phyloP scores from a whole-genome alignment of 1,140 invertebrate species.

The Metopolophium dirhodum region DNA sequence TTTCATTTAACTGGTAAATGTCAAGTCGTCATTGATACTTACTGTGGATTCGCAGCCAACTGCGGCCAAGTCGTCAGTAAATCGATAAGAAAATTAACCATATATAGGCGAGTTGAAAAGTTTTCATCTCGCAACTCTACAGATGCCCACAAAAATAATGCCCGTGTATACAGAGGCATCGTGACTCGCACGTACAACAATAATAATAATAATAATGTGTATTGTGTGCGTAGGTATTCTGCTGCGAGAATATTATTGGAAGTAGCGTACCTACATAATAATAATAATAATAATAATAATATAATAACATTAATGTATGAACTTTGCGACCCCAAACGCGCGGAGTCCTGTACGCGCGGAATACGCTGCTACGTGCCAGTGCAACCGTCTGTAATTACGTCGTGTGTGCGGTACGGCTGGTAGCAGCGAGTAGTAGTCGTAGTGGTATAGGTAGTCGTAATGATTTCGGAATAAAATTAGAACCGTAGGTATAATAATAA shows the following conservation, averaged over 20 bases:
- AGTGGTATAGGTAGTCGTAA: not conserved
- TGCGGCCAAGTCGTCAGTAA: too few relatives aligned
- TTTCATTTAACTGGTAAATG: too few relatives aligned
- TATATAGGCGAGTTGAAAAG: too few relatives aligned
- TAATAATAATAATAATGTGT: not conserved
- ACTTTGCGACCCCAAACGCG: conserved; percentile 33
- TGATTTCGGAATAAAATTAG: conserved; percentile 34
- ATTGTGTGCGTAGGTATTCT: not conserved
- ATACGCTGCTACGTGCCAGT: not conserved
- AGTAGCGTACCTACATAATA: not conserved
- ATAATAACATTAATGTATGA: conserved; percentile 16
- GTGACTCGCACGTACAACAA: not conserved
- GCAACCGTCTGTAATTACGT: conserved; percentile 29
- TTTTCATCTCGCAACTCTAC: too few relatives aligned
- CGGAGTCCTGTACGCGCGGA: not conserved
- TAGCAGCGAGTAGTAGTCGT: not conserved
- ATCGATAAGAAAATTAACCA: too few relatives aligned
- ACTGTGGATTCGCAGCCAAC: too few relatives aligned
- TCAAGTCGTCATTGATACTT: too few relatives aligned
- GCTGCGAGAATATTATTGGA: not conserved
- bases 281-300: not conserved
- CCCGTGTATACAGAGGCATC: too few relatives aligned
- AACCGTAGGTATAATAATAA: not conserved
- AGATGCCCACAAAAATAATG: too few relatives aligned
- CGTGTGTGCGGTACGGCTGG: conserved; percentile 17